phyloP scores from a whole-genome alignment of 2,888 invertebrate species.

The Crepidodera aurea region DNA sequence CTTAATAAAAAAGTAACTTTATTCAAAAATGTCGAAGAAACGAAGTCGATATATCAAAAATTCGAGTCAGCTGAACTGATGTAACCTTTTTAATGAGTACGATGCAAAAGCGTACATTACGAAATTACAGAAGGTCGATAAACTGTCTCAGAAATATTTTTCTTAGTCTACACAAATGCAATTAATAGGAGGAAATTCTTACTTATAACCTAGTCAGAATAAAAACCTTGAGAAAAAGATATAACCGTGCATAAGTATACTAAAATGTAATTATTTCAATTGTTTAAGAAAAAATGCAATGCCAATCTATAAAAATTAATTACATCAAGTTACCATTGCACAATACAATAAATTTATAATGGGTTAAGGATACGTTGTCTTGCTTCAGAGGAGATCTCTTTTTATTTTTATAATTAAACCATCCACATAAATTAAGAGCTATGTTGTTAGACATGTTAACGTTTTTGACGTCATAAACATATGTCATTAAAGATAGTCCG shows the following conservation, averaged over 20 bases:
- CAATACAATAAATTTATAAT: slow-evolving; percentile 24
- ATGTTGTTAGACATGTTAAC: neutral
- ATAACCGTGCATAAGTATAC: slow-evolving; percentile 17
- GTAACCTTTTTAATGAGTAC: too few relatives aligned
- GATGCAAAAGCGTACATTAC: too few relatives aligned
- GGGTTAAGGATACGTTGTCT: slow-evolving; percentile 19
- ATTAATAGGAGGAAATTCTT: neutral
- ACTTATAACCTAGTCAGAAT: neutral
- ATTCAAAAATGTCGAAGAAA: too few relatives aligned
- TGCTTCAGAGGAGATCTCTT: slow-evolving; percentile 17
- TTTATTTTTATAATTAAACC: neutral
- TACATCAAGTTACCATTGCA: slow-evolving; percentile 22
- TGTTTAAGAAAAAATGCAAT: slow-evolving; percentile 27
- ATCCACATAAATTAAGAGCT: neutral
- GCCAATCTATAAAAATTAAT: slow-evolving; percentile 32
- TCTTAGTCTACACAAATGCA: neutral
- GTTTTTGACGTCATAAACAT: too few relatives aligned
- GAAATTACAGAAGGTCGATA: too few relatives aligned
- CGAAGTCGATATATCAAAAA: too few relatives aligned
- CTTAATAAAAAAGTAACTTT: too few relatives aligned
- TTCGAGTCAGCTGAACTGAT: too few relatives aligned
- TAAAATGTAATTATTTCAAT: slow-evolving; percentile 27
- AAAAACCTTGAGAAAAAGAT: slow-evolving; percentile 21
- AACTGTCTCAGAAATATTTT: too few relatives aligned
- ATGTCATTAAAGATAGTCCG: too few relatives aligned